phyloP scores from a whole-genome alignment of 2,113 vertebrate species.

The Rostratula benghalensis region DNA sequence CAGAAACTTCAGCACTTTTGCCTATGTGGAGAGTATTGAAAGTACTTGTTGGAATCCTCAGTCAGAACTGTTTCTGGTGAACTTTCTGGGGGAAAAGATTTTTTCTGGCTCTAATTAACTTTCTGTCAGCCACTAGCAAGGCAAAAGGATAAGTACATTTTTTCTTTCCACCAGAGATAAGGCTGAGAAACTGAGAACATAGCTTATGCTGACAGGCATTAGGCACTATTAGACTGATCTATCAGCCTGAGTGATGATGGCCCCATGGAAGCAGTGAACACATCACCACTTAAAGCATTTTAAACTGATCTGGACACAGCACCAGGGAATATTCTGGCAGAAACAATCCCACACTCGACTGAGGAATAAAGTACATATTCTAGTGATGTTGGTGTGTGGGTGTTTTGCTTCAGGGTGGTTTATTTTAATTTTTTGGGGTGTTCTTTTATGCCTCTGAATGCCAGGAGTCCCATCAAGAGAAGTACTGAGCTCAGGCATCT shows the following conservation, averaged over 20 bases:
- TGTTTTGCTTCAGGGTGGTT: background rate
- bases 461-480: background rate
- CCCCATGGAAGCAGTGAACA: background rate
- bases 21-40: background rate
- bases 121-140: slow-evolving; percentile 29
- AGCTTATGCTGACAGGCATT: slow-evolving; percentile 40
- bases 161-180: background rate
- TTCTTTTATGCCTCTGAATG: background rate
- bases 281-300: slow-evolving; percentile 5
- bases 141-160: slow-evolving; percentile 20
- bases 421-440: background rate
- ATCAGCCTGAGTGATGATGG: slow-evolving; percentile 42
- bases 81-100: background rate
- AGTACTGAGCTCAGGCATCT: background rate
- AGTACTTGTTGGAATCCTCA: background rate
- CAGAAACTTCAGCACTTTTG: slow-evolving; percentile 29
- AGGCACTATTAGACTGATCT: slow-evolving; percentile 6
- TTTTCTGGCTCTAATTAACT: slow-evolving; percentile 31
- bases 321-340: background rate
- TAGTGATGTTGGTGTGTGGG: background rate
- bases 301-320: background rate
- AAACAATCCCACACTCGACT: background rate
- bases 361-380: background rate
- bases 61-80: background rate
- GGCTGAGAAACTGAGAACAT: slow-evolving; percentile 10